Evolutionary conservation across 2,113 vertebrate species (phyloP).

Genomic region (Elephantulus edwardii): DNA sequence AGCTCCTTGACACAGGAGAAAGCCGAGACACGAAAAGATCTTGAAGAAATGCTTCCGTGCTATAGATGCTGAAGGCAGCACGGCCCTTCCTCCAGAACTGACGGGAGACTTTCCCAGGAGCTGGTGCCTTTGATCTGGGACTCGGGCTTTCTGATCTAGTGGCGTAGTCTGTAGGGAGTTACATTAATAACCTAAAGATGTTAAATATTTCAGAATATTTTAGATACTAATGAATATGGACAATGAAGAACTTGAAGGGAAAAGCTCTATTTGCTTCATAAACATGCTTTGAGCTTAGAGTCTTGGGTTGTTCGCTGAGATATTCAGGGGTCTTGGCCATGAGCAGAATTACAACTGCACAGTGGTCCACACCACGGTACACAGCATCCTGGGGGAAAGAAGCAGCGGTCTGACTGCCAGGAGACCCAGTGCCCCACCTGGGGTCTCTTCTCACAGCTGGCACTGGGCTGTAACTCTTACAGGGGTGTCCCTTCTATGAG

Average conservation of each 20-base stretch:
- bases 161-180: too few relatives aligned
- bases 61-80: too few relatives aligned
- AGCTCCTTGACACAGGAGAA: too few relatives aligned
- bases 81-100: too few relatives aligned
- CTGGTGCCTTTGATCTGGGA: too few relatives aligned
- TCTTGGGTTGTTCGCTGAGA: neutral
- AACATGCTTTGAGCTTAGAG: neutral
- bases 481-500: neutral
- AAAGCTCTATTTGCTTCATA: neutral
- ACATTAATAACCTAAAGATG: too few relatives aligned
- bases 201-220: too few relatives aligned
- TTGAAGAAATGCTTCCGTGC: too few relatives aligned
- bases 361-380: fast-evolving
- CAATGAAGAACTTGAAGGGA: neutral
- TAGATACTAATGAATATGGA: neutral
- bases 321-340: neutral
- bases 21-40: too few relatives aligned
- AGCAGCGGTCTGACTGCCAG: fast-evolving
- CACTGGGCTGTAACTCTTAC: neutral
- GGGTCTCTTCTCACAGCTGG: fast-evolving
- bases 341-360: neutral
- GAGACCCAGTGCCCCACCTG: fast-evolving
- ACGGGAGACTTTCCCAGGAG: too few relatives aligned
- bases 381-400: neutral
- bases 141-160: too few relatives aligned